Evolutionary conservation across 2,888 invertebrate species (phyloP).

Genomic region (Tachystola acroxantha): DNA sequence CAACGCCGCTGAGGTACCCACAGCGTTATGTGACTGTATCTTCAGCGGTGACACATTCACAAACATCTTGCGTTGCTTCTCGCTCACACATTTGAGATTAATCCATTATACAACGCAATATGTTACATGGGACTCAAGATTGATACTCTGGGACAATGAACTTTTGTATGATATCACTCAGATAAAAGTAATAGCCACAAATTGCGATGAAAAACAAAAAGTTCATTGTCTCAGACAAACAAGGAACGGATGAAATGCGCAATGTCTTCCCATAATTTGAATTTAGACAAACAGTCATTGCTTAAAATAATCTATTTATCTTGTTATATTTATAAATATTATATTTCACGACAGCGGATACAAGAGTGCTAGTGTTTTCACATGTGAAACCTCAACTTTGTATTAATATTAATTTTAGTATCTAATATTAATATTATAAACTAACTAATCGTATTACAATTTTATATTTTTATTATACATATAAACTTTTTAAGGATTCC

Average conservation of each 20-base stretch:
- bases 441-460: constrained; percentile 65
- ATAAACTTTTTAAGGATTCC: constrained; percentile 48
- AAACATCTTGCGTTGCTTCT: constrained; percentile 54
- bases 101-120: constrained; percentile 36
- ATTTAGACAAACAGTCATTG: constrained; percentile 66
- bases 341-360: constrained; percentile 68
- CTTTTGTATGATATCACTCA: constrained; percentile 26
- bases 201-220: no score
- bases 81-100: no score
- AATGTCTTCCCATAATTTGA: constrained; percentile 79
- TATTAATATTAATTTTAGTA: constrained; percentile 49
- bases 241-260: constrained; percentile 79
- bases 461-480: constrained; percentile 52
- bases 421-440: constrained; percentile 69
- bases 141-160: constrained; percentile 59
- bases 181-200: constrained; percentile 5
- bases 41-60: constrained; percentile 23
- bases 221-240: constrained; percentile 61
- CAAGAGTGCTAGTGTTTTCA: constrained; percentile 78
- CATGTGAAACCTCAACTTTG: constrained; percentile 74
- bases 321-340: constrained; percentile 66
- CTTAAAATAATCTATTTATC: constrained; percentile 71
- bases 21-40: constrained; percentile 12
- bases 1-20: constrained; percentile 22
- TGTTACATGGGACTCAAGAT: constrained; percentile 59